Percentiles rank a stretch among this genome's conserved stretches.
phyloP scores from a whole-genome alignment of 2,113 vertebrate genomes.

The Microcebus murinus region DNA sequence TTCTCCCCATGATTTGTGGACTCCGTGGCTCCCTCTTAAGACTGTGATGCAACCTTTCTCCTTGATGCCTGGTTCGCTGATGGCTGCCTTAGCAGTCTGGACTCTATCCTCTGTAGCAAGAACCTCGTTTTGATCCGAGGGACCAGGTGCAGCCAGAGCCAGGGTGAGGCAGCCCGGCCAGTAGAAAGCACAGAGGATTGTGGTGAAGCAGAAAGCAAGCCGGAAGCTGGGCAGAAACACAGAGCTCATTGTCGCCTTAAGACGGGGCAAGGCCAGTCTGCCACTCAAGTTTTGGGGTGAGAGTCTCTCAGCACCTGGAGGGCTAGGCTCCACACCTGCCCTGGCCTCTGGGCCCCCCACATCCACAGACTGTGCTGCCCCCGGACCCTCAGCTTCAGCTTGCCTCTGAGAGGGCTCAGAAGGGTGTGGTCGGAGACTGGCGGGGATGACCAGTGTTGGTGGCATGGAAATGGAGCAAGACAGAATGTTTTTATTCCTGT shows the following conservation, averaged over 20 bases:
- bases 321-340: rapidly evolving
- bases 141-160: background rate
- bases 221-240: background rate
- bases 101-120: background rate
- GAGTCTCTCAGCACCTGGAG: background rate
- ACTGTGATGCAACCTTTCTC: background rate
- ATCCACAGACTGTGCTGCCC: background rate
- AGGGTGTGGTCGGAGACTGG: background rate
- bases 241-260: too few relatives aligned
- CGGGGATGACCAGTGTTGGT: background rate
- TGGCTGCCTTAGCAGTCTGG: too few relatives aligned
- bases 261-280: background rate
- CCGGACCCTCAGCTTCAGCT: background rate
- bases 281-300: background rate
- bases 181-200: background rate
- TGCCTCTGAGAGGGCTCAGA: background rate
- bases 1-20: background rate
- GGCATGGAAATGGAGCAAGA: too few relatives aligned
- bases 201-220: background rate
- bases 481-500: background rate
- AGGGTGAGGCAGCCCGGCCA: background rate
- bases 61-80: rapidly evolving
- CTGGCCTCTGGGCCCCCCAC: background rate
- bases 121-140: background rate
- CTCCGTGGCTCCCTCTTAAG: too few relatives aligned